Conservation (phyloP, 2,113 vertebrate species). For the Protomyctophum bolini region DNA sequence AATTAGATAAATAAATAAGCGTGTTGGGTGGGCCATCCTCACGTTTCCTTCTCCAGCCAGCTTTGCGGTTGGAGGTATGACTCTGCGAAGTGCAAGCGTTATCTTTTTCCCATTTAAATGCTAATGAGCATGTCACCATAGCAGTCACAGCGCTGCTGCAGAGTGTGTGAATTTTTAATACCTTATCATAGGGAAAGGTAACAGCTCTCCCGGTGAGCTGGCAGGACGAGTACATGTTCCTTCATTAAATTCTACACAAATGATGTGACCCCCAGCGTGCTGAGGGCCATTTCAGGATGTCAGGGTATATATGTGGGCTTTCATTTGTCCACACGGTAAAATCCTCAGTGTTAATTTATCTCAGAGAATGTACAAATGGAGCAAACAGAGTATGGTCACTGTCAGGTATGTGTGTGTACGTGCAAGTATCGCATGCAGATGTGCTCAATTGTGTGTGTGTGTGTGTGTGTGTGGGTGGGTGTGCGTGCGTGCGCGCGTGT, state of each 20-base stretch:
- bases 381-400: conserved; percentile 23
- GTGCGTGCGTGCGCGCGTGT: conserved; percentile 16
- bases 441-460: conserved; percentile 31
- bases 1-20: too few relatives aligned
- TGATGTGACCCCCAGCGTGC: conserved; percentile 46
- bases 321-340: not conserved
- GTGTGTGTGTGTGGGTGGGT: conserved; percentile 11
- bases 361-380: too few relatives aligned
- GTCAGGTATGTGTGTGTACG: conserved; percentile 12
- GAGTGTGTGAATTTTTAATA: conserved; percentile 78
- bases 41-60: conserved; percentile 55
- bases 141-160: conserved; percentile 65
- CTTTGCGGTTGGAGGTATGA: conserved; percentile 65
- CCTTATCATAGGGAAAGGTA: conserved; percentile 75
- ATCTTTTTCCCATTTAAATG: conserved; percentile 84
- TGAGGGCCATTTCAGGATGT: conserved; percentile 32
- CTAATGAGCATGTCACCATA: conserved; percentile 76
- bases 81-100: conserved; percentile 64
- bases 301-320: not conserved
- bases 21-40: conserved; percentile 51
- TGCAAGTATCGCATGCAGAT: conserved; percentile 25
- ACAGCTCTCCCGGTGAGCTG: conserved; percentile 63
- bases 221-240: conserved; percentile 65
- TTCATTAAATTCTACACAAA: conserved; percentile 74
- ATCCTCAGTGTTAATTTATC: too few relatives aligned